Evolutionary conservation across 2,797 vertebrate species (phyloP).

Genomic region (Crax fasciolata): DNA sequence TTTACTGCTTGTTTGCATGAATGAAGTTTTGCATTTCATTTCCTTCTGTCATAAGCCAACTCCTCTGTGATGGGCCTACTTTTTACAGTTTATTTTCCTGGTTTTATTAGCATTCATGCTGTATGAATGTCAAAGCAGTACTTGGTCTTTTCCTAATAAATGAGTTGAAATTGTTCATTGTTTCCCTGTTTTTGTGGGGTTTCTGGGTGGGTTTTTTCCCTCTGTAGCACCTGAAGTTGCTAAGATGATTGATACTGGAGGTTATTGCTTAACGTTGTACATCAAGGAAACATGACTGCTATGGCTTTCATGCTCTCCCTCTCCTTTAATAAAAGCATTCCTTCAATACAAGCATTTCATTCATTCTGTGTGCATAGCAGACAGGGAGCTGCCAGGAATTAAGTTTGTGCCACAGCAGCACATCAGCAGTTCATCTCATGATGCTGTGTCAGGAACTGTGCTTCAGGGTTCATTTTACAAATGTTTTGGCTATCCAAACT

Average conservation of each 20-base stretch:
- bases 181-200: not conserved
- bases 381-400: not conserved
- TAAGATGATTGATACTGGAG: not conserved
- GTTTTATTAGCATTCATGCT: constrained; percentile 76
- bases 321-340: not conserved
- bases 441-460: not conserved
- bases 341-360: not conserved
- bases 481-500: not conserved
- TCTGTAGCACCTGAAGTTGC: not conserved
- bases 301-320: not conserved
- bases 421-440: not conserved
- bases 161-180: constrained; percentile 64
- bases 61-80: constrained; percentile 55
- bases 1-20: constrained; percentile 78
- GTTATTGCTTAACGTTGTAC: not conserved
- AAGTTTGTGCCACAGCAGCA: not conserved
- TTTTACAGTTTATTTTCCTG: constrained; percentile 78
- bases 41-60: constrained; percentile 39
- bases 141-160: constrained; percentile 84
- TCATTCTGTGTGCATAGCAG: no score
- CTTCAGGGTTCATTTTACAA: not conserved
- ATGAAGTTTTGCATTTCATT: constrained; percentile 66
- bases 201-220: not conserved
- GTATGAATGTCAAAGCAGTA: constrained; percentile 74
- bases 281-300: not conserved